These are phyloP conservation scores for Moxostoma hubbsi DNA, from an alignment of 2,797 vertebrate species.

Conservation along the genomic window DNA sequence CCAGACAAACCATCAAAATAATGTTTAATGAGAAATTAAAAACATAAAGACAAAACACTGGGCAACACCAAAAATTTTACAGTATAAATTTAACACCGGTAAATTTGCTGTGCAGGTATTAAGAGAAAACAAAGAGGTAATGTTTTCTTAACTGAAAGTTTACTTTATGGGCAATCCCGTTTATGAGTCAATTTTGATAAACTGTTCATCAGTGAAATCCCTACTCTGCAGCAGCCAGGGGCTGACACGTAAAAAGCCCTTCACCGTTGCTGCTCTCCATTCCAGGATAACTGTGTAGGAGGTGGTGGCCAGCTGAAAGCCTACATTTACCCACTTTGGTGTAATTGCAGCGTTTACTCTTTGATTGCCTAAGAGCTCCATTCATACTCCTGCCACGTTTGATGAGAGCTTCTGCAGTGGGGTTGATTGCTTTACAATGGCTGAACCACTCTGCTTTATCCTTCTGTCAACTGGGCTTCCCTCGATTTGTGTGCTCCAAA, in stretches of 20 bases:
- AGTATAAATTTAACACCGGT: too few species aligned
- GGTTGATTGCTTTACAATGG: constrained; percentile 72
- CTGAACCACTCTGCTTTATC: constrained; percentile 55
- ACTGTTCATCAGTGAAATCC: constrained; percentile 38
- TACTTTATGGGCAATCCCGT: constrained; percentile 40
- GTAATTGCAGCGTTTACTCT: constrained; percentile 75
- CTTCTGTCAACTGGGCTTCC: too few species aligned
- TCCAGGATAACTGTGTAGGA: constrained; percentile 70
- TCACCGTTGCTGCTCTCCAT: constrained; percentile 66
- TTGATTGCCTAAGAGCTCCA: constrained; percentile 72
- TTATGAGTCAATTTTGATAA: constrained; percentile 41
- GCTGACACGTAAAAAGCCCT: constrained; percentile 54
- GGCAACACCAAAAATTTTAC: too few species aligned
- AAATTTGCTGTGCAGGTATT: not conserved
- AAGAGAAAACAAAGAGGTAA: not conserved
- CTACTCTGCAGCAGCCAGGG: constrained; percentile 29
- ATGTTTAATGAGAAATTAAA: too few species aligned
- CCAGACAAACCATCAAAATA: too few species aligned
- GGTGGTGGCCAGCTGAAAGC: constrained; percentile 71
- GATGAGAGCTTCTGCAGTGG: constrained; percentile 67
- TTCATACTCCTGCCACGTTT: constrained; percentile 70
- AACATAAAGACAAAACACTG: too few species aligned
- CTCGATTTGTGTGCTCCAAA: too few species aligned
- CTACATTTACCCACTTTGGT: constrained; percentile 80
- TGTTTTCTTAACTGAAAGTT: not conserved